Evolutionary conservation across 2,113 vertebrate genomes (phyloP).

Genomic region (Callaeas wilsoni): DNA sequence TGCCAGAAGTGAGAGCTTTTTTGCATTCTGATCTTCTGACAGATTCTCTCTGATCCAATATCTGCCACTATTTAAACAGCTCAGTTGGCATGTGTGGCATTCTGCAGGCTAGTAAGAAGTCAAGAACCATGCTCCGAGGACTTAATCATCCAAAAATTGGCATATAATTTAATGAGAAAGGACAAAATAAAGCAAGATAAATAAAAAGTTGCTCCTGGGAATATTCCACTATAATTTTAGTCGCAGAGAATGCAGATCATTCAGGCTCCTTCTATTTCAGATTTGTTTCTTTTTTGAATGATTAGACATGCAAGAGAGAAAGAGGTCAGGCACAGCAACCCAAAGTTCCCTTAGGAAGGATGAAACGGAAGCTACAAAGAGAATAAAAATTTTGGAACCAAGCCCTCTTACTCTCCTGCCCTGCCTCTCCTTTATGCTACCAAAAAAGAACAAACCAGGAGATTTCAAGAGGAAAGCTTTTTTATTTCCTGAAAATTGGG

Average conservation of each 20-base stretch:
- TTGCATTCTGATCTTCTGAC: neutral
- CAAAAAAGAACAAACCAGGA: neutral
- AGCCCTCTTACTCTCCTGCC: neutral
- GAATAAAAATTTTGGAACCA: neutral
- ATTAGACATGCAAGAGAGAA: neutral
- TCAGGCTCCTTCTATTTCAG: neutral
- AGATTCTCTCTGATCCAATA: neutral
- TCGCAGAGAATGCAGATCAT: neutral
- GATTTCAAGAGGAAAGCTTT: neutral
- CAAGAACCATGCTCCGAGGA: neutral
- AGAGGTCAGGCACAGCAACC: neutral
- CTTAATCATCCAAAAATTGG: neutral
- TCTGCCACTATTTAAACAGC: neutral
- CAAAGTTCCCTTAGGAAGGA: neutral
- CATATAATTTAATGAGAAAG: slow-evolving; percentile 19
- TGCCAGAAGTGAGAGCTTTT: neutral
- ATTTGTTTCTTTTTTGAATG: neutral
- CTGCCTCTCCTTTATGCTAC: neutral
- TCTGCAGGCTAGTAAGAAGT: neutral
- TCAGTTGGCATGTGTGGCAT: neutral
- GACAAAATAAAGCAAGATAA: slow-evolving; percentile 38
- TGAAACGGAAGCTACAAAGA: neutral
- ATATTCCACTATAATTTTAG: slow-evolving; percentile 14
- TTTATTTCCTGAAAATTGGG: neutral
- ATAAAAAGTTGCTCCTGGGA: slow-evolving; percentile 27